A percentile compares a stretch with the other conserved stretches of the same genome.
phyloP scores from a whole-genome alignment of 1,140 invertebrate species.

The Drosophila ohnishii region DNA sequence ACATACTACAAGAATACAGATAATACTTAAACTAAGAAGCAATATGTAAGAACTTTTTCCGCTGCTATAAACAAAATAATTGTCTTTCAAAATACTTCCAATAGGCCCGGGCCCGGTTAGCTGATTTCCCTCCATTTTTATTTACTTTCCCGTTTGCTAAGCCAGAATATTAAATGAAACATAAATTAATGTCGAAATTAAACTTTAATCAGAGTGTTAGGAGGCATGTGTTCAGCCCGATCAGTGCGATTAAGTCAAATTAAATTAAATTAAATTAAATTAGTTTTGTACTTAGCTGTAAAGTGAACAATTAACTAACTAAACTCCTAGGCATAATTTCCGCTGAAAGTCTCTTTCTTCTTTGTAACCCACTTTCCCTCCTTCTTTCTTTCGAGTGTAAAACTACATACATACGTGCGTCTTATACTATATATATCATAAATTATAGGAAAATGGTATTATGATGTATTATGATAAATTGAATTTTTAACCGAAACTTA shows the following conservation, averaged over 20 bases:
- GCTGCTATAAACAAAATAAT: conserved; percentile 57
- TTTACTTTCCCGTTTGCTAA: conserved; percentile 28
- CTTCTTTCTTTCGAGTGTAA: conserved; percentile 24
- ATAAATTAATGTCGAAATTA: conserved; percentile 4
- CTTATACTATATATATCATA: conserved; percentile 60
- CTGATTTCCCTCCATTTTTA: conserved; percentile 14
- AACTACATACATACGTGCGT: conserved; percentile 30
- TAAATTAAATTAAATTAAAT: conserved; percentile 44
- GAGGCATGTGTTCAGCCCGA: conserved; percentile 36
- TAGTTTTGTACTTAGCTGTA: conserved; percentile 56
- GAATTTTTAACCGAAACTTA: conserved; percentile 70
- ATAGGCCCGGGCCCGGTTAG: conserved; percentile 48
- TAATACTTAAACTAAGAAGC: conserved; percentile 47
- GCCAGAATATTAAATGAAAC: conserved; percentile 19
- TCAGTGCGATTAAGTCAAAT: conserved; percentile 49
- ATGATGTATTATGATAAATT: conserved; percentile 62
- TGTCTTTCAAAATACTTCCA: conserved; percentile 71
- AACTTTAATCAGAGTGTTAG: conserved; percentile 5
- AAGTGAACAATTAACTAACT: conserved; percentile 31
- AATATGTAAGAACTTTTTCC: conserved; percentile 31
- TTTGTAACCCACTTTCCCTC: neutral
- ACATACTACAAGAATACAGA: conserved; percentile 51
- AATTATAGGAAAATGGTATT: conserved; percentile 69
- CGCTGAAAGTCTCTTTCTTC: conserved; percentile 20
- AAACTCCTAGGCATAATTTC: conserved; percentile 39